Evolutionary conservation across 2,797 vertebrate genomes (phyloP).

Genomic region (Mastacembelus armatus): DNA sequence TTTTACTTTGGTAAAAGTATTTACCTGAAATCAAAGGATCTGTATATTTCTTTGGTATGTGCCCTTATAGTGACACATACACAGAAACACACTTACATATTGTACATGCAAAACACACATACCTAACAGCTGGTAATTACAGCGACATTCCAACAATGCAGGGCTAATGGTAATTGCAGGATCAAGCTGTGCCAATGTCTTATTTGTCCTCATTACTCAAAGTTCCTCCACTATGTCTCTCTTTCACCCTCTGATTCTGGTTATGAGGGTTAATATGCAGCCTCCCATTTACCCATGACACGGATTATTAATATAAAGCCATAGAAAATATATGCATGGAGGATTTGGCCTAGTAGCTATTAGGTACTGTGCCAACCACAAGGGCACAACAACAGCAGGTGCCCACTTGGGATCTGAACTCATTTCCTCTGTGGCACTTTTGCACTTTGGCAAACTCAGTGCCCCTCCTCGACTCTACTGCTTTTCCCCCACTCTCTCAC

Average conservation of each 20-base stretch:
- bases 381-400: conserved; percentile 76
- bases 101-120: conserved; percentile 31
- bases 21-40: background rate
- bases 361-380: conserved; percentile 64
- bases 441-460: conserved; percentile 47
- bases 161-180: conserved; percentile 75
- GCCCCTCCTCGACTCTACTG: conserved; percentile 43
- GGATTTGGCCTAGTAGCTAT: conserved; percentile 42
- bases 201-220: conserved; percentile 66
- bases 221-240: conserved; percentile 28
- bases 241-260: conserved; percentile 27
- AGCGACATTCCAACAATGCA: conserved; percentile 60
- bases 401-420: conserved; percentile 71
- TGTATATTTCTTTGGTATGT: background rate
- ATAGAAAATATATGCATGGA: conserved; percentile 52
- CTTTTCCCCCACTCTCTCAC: conserved; percentile 27
- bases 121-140: conserved; percentile 66
- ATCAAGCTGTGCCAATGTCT: conserved; percentile 63
- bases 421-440: conserved; percentile 70
- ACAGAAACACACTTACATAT: conserved; percentile 30
- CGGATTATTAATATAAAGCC: conserved; percentile 41
- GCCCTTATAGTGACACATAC: background rate
- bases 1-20: background rate
- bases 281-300: conserved; percentile 5
- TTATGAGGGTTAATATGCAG: conserved; percentile 23